phyloP scores from a whole-genome alignment of 2,113 vertebrate genomes.

The Nesoenas mayeri region DNA sequence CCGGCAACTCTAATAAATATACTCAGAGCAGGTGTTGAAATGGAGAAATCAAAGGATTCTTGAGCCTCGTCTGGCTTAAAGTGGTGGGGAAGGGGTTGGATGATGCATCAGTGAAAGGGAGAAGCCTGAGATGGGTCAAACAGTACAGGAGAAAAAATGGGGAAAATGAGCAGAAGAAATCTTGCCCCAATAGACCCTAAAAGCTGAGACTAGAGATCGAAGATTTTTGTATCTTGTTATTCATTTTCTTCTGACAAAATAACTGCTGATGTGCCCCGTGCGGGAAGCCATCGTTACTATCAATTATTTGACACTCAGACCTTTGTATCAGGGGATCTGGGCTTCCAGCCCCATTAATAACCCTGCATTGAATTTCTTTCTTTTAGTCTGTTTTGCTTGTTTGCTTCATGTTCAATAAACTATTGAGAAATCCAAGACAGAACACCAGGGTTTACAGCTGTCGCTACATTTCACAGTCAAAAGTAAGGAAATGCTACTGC shows the following conservation, averaged over 20 bases:
- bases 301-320: background rate
- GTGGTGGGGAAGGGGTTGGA: too few relatives aligned
- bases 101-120: background rate
- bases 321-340: background rate
- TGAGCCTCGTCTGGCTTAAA: background rate
- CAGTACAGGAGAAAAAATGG: background rate
- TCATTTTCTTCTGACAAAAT: background rate
- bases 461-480: background rate
- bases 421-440: background rate
- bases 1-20: background rate
- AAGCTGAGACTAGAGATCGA: background rate
- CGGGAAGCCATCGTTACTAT: fast-evolving
- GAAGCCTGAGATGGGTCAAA: background rate
- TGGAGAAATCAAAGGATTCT: background rate
- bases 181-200: background rate
- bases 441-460: background rate
- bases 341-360: background rate
- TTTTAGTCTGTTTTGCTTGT: background rate
- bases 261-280: fast-evolving
- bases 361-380: background rate
- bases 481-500: background rate
- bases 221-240: background rate
- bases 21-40: fast-evolving
- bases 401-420: background rate
- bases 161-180: background rate